Percentiles rank a stretch among this genome's conserved stretches.
These are phyloP conservation scores for Axis porcinus DNA, from an alignment of 2,113 vertebrate species.

Conservation along the genomic window DNA sequence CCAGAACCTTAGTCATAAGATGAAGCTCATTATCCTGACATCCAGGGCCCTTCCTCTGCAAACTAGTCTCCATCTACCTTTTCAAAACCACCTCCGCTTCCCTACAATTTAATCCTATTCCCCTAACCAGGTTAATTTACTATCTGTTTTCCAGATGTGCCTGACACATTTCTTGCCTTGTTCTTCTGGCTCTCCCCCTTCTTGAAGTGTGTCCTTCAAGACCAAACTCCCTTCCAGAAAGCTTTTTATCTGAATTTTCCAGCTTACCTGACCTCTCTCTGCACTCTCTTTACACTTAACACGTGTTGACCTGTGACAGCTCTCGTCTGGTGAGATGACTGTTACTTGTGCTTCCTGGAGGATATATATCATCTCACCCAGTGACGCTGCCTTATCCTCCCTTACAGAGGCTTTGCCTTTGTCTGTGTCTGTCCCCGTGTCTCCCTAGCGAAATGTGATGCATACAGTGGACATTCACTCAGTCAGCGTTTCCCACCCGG, in stretches of 20 bases:
- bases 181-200: background rate
- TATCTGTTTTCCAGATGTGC: background rate
- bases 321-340: background rate
- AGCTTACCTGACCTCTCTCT: background rate
- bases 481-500: background rate
- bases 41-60: background rate
- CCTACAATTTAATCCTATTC: background rate
- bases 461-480: background rate
- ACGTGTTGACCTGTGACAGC: background rate
- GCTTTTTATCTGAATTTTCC: background rate
- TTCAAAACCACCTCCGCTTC: background rate
- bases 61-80: background rate
- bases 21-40: background rate
- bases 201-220: background rate
- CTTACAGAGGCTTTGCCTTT: background rate
- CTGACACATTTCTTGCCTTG: background rate
- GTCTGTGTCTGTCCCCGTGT: background rate
- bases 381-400: background rate
- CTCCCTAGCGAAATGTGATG: background rate
- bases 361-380: background rate
- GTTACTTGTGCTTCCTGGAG: background rate
- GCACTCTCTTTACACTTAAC: background rate
- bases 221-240: background rate
- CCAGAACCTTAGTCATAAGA: conserved; percentile 26
- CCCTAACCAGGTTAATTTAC: background rate